Evolutionary conservation across 2,797 vertebrate species (phyloP), one percentile per base, ranked within the genome.

Genomic region (Pogonophryne albipinna): DNA sequence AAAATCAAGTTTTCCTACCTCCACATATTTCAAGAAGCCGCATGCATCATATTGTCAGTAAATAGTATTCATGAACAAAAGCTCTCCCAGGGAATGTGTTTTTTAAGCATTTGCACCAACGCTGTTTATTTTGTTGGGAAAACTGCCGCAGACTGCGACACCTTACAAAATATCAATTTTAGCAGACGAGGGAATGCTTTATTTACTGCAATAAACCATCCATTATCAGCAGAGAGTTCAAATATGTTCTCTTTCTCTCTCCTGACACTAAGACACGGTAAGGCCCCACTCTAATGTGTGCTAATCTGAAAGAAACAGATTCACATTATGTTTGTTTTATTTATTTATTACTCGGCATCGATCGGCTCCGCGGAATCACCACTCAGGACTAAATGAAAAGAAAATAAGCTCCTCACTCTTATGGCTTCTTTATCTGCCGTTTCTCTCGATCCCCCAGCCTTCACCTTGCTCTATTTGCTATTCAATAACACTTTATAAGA

Each of bases 61-160:
- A 91, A 91, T 87, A 81, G 78, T 82, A 84, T 92, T 91, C 85
- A 87, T 89, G 74, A 87, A 81, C 72, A 89, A 82, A 88, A 75
- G 78, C 57, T 86, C 83, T 85, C 76, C 15, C 19, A 71, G 76
- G 73, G 51, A 85, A 66, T 74, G 56, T 69, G 71, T 74, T 84
- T 82, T 79, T 64, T 38, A 11, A 73, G 76, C 69, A 83, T 84
- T 87, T 72, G 61, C 71, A 74, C 71, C 60, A 46, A 50, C 56
- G 45, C 64, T 50, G 62, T 59, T 74, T 58, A 16, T 83, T 82
- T 78, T 71, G 50, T 74, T 4, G n/a, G 47, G 69, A 74, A 80
- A 89, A 77, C 44, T 2, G 20, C 74, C 31, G 67, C 72, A 71
- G 51, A 71, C 74, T 76, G 65, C 53, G 83, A 79, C 74, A 74